Conservation (phyloP, 2,113 vertebrate species). For the Leuciscus idus region DNA sequence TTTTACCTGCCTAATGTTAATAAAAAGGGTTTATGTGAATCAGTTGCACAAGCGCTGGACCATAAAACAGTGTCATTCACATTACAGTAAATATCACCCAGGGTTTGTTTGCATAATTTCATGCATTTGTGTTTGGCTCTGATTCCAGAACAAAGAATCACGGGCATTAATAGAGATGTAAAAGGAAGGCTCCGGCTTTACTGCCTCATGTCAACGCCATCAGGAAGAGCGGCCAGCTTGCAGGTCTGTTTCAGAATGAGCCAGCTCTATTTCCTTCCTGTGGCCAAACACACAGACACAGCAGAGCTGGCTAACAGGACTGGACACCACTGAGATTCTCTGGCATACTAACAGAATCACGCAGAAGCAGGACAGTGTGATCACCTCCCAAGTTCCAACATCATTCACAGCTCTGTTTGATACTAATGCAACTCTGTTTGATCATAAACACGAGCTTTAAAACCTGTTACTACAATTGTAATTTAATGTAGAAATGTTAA, state of each 20-base stretch:
- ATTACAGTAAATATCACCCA: not conserved
- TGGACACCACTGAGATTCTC: slow-evolving; percentile 24
- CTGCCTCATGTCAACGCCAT: not conserved
- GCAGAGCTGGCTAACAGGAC: slow-evolving; percentile 15
- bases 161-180: slow-evolving; percentile 11
- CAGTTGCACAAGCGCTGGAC: not conserved
- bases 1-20: not conserved
- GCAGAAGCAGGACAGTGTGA: not conserved
- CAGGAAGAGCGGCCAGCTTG: slow-evolving; percentile 15
- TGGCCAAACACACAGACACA: slow-evolving; percentile 30
- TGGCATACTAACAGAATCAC: not conserved
- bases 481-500: not conserved
- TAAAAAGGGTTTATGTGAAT: not conserved
- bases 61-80: not conserved
- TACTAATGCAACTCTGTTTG: not conserved
- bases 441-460: not conserved
- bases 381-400: not conserved
- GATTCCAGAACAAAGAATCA: not conserved
- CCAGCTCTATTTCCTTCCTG: slow-evolving; percentile 26
- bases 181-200: slow-evolving; percentile 14
- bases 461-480: not conserved
- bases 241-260: slow-evolving; percentile 12
- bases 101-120: not conserved
- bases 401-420: not conserved
- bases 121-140: not conserved